Evolutionary conservation across 2,113 vertebrate genomes (phyloP), one percentile per base, ranked within the genome.

Genomic region (Cromileptes altivelis): DNA sequence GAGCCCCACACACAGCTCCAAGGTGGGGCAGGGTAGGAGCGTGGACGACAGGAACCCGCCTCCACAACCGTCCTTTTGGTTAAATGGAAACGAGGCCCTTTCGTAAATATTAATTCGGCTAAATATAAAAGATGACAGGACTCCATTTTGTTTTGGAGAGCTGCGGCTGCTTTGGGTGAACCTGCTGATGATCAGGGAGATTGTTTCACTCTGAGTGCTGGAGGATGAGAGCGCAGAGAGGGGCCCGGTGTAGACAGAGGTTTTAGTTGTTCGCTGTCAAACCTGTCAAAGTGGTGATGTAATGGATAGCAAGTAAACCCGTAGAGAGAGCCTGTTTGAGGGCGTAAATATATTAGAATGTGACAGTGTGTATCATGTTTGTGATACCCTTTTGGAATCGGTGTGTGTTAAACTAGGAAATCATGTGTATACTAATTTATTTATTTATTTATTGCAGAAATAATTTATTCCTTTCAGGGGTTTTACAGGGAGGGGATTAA

Each of bases 201-300:
- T 50, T 81, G 53, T 18, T 12, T 82, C 53, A 85, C 78, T 63
- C 49, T 55, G 45, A 73, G 4, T 27, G 61, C 56, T 81, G 68
- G 55, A 67, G 50, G 85, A 81, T 33, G 70, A 50, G 67, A 82
- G 70, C 8, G 40, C 71, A 57, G 70, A 71, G 74, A 79, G 23
- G 42, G 74, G 72, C 58, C 42, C 1, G 5, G 17, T 58, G 70
- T 55, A 18, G 21, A 62, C 52, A 67, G 70, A 84, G 84, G 81
- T 70, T 83, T 91, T 91, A 87, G 82, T 80, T 88, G 91, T 94
- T 92, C 21, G 73, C 90, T 90, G 91, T 93, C 88, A 85, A 87
- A 91, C 70, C 83, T 91, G 91, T 93, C 89, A 88, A 90, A 93
- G 85, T 94, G 92, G 81, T 92, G 83, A 93, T 92, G 84, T 92